Evolutionary conservation across 2,797 vertebrate genomes (phyloP).

Genomic region (Microctenopoma stevenorrisi): DNA sequence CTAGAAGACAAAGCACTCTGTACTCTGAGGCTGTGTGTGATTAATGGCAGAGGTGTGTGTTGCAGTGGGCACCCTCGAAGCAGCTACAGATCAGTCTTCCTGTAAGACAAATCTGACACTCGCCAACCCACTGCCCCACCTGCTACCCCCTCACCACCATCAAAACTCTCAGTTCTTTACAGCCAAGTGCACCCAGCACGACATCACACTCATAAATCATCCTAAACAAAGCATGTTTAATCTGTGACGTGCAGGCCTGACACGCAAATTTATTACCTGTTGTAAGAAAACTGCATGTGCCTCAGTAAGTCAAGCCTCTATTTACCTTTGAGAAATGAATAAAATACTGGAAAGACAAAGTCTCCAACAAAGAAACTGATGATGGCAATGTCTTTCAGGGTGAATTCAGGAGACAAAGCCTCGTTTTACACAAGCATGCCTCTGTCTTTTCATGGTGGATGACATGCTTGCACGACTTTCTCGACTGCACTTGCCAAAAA

Average conservation of each 20-base stretch:
- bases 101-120: slow-evolving; percentile 86
- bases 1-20: slow-evolving; percentile 76
- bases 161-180: slow-evolving; percentile 77
- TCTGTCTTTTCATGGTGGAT: slow-evolving; percentile 79
- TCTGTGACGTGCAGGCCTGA: slow-evolving; percentile 80
- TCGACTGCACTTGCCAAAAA: slow-evolving; percentile 78
- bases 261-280: slow-evolving; percentile 84
- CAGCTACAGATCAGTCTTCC: slow-evolving; percentile 88
- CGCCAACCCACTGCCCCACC: slow-evolving; percentile 75
- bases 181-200: slow-evolving; percentile 80
- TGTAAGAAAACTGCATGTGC: slow-evolving; percentile 77
- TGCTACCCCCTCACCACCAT: slow-evolving; percentile 77
- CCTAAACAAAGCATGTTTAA: slow-evolving; percentile 88
- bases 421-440: slow-evolving; percentile 69
- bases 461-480: slow-evolving; percentile 77
- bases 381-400: slow-evolving; percentile 73
- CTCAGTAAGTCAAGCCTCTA: slow-evolving; percentile 80
- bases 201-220: slow-evolving; percentile 89
- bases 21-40: slow-evolving; percentile 79
- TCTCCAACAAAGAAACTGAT: slow-evolving; percentile 75
- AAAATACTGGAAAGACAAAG: slow-evolving; percentile 74
- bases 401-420: slow-evolving; percentile 78
- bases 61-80: slow-evolving; percentile 85
- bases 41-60: slow-evolving; percentile 88
- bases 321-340: slow-evolving; percentile 80